Base-by-base conservation (phyloP, 23 tunicate genomes). In the Ascidia mentula region DNA sequence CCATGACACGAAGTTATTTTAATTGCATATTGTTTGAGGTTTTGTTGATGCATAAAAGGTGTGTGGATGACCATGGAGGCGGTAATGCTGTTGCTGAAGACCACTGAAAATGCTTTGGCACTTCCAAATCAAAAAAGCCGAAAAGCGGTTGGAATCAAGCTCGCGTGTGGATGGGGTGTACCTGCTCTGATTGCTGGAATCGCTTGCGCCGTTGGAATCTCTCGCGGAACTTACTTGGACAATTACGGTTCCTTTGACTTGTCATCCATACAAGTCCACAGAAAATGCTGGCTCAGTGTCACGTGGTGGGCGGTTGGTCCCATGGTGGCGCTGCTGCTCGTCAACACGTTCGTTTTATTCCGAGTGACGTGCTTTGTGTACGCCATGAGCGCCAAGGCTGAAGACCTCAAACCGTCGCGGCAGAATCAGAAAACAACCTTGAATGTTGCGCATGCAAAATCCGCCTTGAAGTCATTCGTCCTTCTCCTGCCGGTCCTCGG, bases 31-130 rank as follows among this genome's bases (percentile, higher is more conserved):
- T n/a, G n/a, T n/a, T n/a, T n/a, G n/a, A n/a, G n/a, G n/a, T n/a
- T n/a, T n/a, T n/a, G n/a, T n/a, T 53, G 22, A 6, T 53, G 65
- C 65, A 9, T 5, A 3, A 5, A 53, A 77, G 81, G 38, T 40
- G 46, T 77, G 70, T 77, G 81, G 81, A 77, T 77, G 81, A 28
- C 59, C 12, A 77, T 45, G 81, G 81, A 77, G 31, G 81, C 65
- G 12, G 7, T 77, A 18, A 77, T 69, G 18, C 70, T 77, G 9
- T 32, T 45, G 4, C 65, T 46, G 3, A 77, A 77, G 46, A 77
- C 81, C 31, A 42, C 46, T n/a, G 81, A 77, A 31, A 9, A 45
- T 37, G 81, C 59, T 12, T 36, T 77, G 60, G 37, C 46, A 13
- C 46, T 34, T 31, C 70, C 46, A 28, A 45, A 26, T 20, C 7